phyloP scores from a whole-genome alignment of 2,797 vertebrate species.

The Fratercula arctica region DNA sequence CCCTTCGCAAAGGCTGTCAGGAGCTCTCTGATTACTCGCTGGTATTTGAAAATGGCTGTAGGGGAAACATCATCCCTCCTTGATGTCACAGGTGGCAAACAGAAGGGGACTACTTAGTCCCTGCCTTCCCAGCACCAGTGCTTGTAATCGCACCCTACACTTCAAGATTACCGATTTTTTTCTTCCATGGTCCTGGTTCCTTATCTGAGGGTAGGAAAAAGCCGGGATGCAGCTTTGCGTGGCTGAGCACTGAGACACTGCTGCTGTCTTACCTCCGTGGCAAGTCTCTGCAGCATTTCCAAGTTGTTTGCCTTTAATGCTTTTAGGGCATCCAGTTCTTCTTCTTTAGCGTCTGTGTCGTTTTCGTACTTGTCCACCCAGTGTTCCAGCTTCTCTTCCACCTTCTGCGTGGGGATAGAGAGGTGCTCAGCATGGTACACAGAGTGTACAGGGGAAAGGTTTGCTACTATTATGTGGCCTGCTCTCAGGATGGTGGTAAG shows the following conservation, averaged over 20 bases:
- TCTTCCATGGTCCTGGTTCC: neutral
- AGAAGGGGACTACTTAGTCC: neutral
- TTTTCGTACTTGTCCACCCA: conserved; percentile 85
- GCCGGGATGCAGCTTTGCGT: neutral
- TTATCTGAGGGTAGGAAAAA: neutral
- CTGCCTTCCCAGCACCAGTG: neutral
- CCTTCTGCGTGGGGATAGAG: conserved; percentile 56
- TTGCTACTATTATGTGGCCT: neutral
- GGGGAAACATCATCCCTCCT: neutral
- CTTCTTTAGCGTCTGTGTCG: conserved; percentile 81
- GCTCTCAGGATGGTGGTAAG: neutral
- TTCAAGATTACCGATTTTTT: neutral
- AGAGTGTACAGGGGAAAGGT: neutral
- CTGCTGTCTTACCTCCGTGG: conserved; percentile 76
- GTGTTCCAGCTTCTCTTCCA: conserved; percentile 78
- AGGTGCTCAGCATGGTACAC: neutral
- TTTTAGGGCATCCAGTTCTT: conserved; percentile 76
- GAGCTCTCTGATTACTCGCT: neutral
- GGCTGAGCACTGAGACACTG: neutral
- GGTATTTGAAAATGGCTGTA: neutral
- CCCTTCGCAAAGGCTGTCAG: neutral
- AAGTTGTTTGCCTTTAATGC: conserved; percentile 76
- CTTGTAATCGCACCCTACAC: neutral
- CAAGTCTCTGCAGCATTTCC: conserved; percentile 79
- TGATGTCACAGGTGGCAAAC: neutral